phyloP scores from a whole-genome alignment of 2,888 invertebrate species.

The Ormyrus thymus region DNA sequence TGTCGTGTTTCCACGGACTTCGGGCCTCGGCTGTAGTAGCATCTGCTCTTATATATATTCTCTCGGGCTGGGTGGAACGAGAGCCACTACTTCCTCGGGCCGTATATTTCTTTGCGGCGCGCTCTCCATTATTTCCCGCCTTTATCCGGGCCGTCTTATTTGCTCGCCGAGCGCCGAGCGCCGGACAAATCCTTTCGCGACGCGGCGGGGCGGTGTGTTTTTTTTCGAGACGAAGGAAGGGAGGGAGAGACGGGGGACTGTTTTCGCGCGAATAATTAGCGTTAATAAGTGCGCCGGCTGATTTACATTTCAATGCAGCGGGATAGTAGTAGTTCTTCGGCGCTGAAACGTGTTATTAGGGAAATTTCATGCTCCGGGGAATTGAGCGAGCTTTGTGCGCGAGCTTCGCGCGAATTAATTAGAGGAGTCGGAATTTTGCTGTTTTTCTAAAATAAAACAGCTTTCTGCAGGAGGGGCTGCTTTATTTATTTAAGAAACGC shows the following conservation, averaged over 20 bases:
- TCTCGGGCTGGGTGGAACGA: not conserved
- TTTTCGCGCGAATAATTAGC: constrained; percentile 20
- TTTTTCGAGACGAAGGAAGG: constrained; percentile 7
- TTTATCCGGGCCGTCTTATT: constrained; percentile 41
- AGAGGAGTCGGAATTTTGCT: too few relatives aligned
- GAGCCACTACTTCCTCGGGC: constrained; percentile 17
- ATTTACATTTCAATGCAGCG: constrained; percentile 9
- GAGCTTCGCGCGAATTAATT: too few relatives aligned
- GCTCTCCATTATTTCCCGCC: constrained; percentile 35
- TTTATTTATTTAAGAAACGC: too few relatives aligned
- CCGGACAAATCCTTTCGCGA: constrained; percentile 35
- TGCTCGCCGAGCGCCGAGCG: not conserved
- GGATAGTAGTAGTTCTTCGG: too few relatives aligned
- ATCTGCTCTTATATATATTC: constrained; percentile 55
- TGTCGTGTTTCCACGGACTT: constrained; percentile 67
- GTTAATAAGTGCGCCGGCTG: constrained; percentile 11
- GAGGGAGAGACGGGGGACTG: not conserved
- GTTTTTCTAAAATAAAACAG: too few relatives aligned
- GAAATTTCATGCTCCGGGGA: too few relatives aligned
- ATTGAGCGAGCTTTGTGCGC: too few relatives aligned
- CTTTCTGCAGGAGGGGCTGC: too few relatives aligned
- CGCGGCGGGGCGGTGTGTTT: not conserved
- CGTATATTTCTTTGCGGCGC: not conserved
- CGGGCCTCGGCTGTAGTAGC: constrained; percentile 42
- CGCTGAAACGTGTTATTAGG: too few relatives aligned